Base-by-base conservation (phyloP, 2,113 vertebrate genomes). In the Condylura cristata region DNA sequence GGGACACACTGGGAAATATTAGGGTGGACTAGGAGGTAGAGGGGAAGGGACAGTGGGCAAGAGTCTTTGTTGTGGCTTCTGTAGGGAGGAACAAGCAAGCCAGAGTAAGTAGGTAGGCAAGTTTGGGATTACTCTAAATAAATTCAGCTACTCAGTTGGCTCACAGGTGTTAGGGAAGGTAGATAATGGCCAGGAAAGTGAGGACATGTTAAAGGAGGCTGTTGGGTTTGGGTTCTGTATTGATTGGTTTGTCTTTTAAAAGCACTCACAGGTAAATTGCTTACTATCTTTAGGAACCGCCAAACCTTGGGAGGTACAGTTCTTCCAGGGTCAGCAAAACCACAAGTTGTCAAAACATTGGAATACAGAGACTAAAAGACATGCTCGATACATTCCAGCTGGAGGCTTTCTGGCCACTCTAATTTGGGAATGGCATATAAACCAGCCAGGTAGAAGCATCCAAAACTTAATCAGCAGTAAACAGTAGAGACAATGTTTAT, bases 311-410 rank as follows among this genome's bases (percentile, higher is more conserved):
- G 34, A 46, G 18, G 0, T 58, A 5, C 24, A 41, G 14, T 46
- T 26, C 30, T 6, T 26, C 46, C 65, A 65, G 18, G 7, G 56
- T 37, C 74, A 56, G 65, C 32, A 56, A n/a, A 81, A 65, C 37
- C 18, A 41, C 16, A 37, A 86, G 66, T 39, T 72, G 44, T 37
- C 72, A 58, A 90, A 80, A 72, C 46, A 80, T 63, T 65, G 72
- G 81, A 90, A 94, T 46, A 63, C 24, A 86, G 44, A 63, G 84
- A 70, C 56, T 34, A 83, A 70, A 93, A 76, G 51, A 84, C 24
- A 63, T 6, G 32, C 70, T 70, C 51, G 44, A 32, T 16, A 70
- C 41, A 51, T 37, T 74, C 86, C 68, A 90, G 26, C 16, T 56
- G 39, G 26, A 87, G 44, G 34, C 32, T 32, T 72, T 74, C 30